These are phyloP conservation scores for Dryas iulia DNA, from an alignment of 1,140 invertebrate genomes.

Conservation along the genomic window DNA sequence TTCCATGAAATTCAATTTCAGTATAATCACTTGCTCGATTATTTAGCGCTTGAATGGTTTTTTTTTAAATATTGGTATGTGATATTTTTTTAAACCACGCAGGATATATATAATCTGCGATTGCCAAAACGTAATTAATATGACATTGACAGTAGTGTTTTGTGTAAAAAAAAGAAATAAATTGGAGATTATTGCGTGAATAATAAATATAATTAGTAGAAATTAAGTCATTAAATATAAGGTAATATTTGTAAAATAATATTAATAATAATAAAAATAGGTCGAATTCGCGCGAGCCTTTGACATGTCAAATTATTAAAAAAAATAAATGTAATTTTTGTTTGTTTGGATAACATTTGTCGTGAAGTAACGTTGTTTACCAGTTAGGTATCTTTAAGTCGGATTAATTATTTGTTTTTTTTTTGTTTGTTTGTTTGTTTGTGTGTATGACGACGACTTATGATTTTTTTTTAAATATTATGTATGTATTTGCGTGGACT, in stretches of 20 bases:
- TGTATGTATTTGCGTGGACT: constrained; percentile 11
- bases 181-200: not conserved
- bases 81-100: not conserved
- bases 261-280: constrained; percentile 1
- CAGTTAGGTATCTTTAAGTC: constrained; percentile 42
- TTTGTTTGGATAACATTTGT: constrained; percentile 39
- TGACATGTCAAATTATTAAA: not conserved
- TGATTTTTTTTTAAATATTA: constrained; percentile 11
- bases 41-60: not conserved
- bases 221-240: not conserved
- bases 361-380: constrained; percentile 47
- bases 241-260: not conserved
- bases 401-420: constrained; percentile 16
- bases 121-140: not conserved
- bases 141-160: not conserved
- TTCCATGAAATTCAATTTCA: not conserved
- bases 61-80: not conserved
- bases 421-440: constrained; percentile 26
- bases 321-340: constrained; percentile 3
- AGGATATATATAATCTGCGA: not conserved
- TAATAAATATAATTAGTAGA: not conserved
- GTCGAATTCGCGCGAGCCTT: not conserved
- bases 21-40: not conserved
- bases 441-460: constrained; percentile 13
- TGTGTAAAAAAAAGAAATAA: not conserved